Evolutionary conservation across 2,113 vertebrate species (phyloP).

Genomic region (Guaruba guarouba): DNA sequence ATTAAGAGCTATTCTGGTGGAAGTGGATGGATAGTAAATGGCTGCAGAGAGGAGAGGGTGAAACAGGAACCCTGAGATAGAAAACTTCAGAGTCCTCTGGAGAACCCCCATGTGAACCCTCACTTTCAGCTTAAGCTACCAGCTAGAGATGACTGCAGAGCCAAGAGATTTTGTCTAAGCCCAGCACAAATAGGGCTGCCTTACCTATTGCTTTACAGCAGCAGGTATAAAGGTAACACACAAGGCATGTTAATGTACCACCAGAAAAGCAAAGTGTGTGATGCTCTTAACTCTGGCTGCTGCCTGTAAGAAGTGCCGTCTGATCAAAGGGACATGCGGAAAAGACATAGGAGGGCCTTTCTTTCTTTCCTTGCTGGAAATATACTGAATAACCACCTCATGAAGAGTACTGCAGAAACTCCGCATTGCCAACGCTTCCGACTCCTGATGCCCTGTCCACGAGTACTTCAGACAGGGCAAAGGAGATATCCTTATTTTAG

Average conservation of each 20-base stretch:
- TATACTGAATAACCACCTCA: neutral
- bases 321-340: neutral
- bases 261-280: neutral
- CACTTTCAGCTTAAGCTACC: neutral
- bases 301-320: fast-evolving
- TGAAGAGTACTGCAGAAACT: neutral
- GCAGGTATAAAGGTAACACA: fast-evolving
- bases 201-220: neutral
- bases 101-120: neutral
- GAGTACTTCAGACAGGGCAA: fast-evolving
- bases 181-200: fast-evolving
- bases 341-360: neutral
- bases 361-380: neutral
- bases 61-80: neutral
- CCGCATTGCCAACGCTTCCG: neutral
- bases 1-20: neutral
- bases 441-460: neutral
- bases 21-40: neutral
- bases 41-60: neutral
- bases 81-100: neutral
- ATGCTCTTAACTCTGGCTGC: neutral
- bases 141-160: neutral
- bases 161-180: neutral
- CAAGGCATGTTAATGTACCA: neutral
- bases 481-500: neutral